Base-by-base conservation (phyloP, 2,888 invertebrate genomes). In the Pachydiplax longipennis region DNA sequence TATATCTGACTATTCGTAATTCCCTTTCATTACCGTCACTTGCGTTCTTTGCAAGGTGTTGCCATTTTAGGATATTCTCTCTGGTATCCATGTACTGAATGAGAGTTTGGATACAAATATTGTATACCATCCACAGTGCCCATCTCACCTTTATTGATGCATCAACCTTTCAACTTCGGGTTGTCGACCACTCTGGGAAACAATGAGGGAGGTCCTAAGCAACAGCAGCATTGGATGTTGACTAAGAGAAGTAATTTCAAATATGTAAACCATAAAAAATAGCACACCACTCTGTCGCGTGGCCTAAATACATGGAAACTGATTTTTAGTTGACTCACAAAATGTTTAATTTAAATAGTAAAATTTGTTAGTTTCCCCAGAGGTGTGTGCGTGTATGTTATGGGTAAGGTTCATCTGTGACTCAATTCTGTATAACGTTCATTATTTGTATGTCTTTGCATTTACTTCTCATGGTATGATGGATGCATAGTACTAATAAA, bases 151-250 rank as follows among this genome's bases (percentile, higher is more conserved):
- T 93, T 94, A 94, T 94, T 94, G 94, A 94, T 95, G 94, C 94
- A 94, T 94, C 94, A 94, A 94, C 94, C 95, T 95, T 95, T 94
- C 95, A 94, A 94, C 94, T 92, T 92, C 91, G 91, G 91, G 91
- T 91, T 92, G 91, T 91, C 91, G 91, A 90, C 92, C 94, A 95
- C 95, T 95, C 95, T 94, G 95, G 95, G 94, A 94, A 95, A 94
- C 94, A 94, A 94, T 94, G 95, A 95, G 95, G 95, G 95, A 95
- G 94, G 95, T 92, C 94, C 93, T 93, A 94, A 94, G 93, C 94
- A 94, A 93, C 94, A 94, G 93, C 94, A 93, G 93, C 94, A 94
- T 93, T 94, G 94, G 94, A 94, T 94, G 94, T 93, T 94, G 93
- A 94, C 94, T 93, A 94, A 94, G 94, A 94, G 94, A 94, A 94